A percentile compares a stretch with the other conserved stretches of the same genome.
phyloP scores from a whole-genome alignment of 2,113 vertebrate genomes.

The Empidonax traillii region DNA sequence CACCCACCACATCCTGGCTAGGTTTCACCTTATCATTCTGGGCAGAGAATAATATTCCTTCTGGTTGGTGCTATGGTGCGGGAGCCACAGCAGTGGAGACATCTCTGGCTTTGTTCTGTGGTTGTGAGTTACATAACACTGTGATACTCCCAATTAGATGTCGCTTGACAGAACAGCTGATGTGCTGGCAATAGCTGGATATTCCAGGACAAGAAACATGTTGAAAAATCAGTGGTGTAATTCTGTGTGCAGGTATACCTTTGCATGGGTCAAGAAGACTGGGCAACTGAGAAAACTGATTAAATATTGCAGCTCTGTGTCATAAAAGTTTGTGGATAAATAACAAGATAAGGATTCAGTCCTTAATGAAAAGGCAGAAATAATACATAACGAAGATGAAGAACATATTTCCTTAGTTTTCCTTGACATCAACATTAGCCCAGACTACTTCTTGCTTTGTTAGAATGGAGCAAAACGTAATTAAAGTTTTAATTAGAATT shows the following conservation, averaged over 20 bases:
- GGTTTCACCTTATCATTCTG: background rate
- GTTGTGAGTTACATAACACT: slow-evolving; percentile 6
- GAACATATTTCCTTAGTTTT: background rate
- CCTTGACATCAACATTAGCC: background rate
- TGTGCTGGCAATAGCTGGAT: background rate
- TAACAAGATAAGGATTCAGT: background rate
- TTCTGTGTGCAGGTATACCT: background rate
- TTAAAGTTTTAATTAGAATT: slow-evolving; percentile 60
- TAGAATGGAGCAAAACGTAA: slow-evolving; percentile 33
- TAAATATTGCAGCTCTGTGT: background rate
- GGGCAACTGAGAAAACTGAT: background rate
- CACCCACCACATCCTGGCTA: accelerated
- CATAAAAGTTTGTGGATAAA: background rate
- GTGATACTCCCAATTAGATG: background rate
- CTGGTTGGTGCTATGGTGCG: background rate
- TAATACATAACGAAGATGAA: background rate
- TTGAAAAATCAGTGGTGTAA: background rate
- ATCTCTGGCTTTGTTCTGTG: background rate
- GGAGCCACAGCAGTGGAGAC: background rate
- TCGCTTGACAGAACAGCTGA: background rate
- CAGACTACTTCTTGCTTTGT: background rate
- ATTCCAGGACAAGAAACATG: accelerated
- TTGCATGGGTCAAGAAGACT: background rate
- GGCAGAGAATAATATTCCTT: background rate
- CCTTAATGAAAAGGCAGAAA: background rate